Evolutionary conservation across 2,888 invertebrate genomes (phyloP).

Genomic region (Cephonodes hylas): DNA sequence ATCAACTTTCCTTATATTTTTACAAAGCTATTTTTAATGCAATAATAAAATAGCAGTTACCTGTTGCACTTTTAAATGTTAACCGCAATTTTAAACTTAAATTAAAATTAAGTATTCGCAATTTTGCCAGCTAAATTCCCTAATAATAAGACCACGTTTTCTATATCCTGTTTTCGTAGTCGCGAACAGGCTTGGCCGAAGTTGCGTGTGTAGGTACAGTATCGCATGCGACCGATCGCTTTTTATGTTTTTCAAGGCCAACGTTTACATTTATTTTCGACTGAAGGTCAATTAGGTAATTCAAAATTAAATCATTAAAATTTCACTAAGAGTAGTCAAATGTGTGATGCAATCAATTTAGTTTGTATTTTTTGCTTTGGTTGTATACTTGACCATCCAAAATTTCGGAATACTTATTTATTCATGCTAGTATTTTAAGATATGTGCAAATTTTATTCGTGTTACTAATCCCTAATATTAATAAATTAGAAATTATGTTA

Average conservation of each 20-base stretch:
- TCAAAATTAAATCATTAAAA: neutral
- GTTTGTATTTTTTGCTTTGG: too few species aligned
- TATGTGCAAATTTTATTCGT: too few species aligned
- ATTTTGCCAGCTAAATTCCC: neutral
- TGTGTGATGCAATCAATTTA: neutral
- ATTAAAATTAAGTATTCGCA: neutral
- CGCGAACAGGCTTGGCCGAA: neutral
- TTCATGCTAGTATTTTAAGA: too few species aligned
- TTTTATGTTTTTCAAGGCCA: neutral
- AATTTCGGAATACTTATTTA: too few species aligned
- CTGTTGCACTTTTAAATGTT: neutral
- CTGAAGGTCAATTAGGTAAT: neutral
- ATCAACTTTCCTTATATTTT: too few species aligned
- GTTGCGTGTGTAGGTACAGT: conserved; percentile 9
- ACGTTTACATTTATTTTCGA: neutral
- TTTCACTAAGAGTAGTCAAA: neutral
- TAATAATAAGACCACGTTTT: neutral
- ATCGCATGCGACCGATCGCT: neutral
- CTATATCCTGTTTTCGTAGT: neutral
- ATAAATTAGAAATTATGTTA: too few species aligned
- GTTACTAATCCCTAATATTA: too few species aligned
- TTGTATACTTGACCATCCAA: too few species aligned
- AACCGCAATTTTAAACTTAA: neutral
- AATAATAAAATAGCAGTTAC: too few species aligned
- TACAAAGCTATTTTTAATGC: too few species aligned